Percentiles rank a stretch among this genome's conserved stretches.
Conservation (phyloP, 2,888 invertebrate species). For the Aphodius granarius region DNA sequence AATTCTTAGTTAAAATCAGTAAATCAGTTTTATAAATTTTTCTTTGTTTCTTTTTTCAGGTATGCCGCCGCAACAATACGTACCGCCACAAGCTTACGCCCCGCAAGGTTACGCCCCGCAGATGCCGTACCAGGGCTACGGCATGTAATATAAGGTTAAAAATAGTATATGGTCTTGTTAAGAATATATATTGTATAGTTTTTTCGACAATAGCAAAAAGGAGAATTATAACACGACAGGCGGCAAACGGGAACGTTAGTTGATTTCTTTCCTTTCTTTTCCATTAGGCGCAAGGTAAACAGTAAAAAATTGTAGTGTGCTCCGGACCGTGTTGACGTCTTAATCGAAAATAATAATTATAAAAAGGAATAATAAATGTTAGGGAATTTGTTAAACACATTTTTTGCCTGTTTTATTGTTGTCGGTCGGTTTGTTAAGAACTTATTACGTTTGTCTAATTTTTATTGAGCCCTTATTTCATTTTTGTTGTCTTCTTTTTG, state of each 20-base stretch:
- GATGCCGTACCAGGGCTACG: conserved; percentile 67
- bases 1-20: too few relatives aligned
- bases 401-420: too few relatives aligned
- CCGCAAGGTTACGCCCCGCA: conserved; percentile 57
- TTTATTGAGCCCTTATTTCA: background rate
- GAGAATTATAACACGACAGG: background rate
- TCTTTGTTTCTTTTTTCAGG: conserved; percentile 37
- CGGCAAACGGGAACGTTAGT: background rate
- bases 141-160: conserved; percentile 58
- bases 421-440: background rate
- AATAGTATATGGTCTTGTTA: background rate
- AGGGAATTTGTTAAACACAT: background rate
- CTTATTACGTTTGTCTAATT: background rate
- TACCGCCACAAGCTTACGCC: conserved; percentile 60
- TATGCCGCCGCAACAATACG: conserved; percentile 50
- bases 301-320: background rate
- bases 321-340: background rate
- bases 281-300: background rate
- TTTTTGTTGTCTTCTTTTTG: background rate
- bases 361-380: background rate
- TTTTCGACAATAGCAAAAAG: conserved; percentile 18
- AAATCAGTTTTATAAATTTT: conserved; percentile 21
- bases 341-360: background rate
- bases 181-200: conserved; percentile 14
- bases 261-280: background rate